phyloP scores from a whole-genome alignment of 2,888 invertebrate genomes.

The Tinea semifulvella region DNA sequence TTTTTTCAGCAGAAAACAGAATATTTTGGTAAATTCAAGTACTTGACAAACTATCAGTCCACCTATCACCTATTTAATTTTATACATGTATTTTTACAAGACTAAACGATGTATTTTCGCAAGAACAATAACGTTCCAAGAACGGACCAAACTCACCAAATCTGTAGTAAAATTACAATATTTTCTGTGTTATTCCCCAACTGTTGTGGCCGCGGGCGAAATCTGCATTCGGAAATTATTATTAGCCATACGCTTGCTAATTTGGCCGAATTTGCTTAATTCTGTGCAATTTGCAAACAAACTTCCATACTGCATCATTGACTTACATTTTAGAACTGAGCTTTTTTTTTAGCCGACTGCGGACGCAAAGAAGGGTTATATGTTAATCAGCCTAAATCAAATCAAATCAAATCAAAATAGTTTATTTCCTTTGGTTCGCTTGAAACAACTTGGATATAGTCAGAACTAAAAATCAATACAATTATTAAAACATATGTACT shows the following conservation, averaged over 20 bases:
- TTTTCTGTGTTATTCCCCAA: conserved; percentile 21
- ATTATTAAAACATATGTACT: no score
- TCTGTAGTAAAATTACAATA: conserved; percentile 20
- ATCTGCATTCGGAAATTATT: conserved; percentile 32
- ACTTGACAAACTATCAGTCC: no score
- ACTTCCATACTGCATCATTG: conserved; percentile 23
- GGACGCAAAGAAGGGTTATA: conserved; percentile 24
- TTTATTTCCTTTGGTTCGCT: no score
- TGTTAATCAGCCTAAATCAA: no score
- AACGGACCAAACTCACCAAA: neutral
- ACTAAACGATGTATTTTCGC: neutral
- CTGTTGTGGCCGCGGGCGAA: conserved; percentile 28
- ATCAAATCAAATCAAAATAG: no score
- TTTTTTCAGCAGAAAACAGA: no score
- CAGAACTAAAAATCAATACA: no score
- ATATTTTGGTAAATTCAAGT: no score
- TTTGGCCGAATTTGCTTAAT: conserved; percentile 49
- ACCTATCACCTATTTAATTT: no score
- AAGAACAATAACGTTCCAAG: conserved; percentile 8
- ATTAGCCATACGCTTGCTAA: conserved; percentile 40
- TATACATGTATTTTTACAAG: no score
- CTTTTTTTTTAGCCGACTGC: conserved; percentile 26
- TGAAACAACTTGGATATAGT: no score
- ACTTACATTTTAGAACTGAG: conserved; percentile 22
- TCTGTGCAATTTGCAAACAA: conserved; percentile 37